Evolutionary conservation across 2,113 vertebrate species (phyloP).

Genomic region (Sturnus vulgaris): DNA sequence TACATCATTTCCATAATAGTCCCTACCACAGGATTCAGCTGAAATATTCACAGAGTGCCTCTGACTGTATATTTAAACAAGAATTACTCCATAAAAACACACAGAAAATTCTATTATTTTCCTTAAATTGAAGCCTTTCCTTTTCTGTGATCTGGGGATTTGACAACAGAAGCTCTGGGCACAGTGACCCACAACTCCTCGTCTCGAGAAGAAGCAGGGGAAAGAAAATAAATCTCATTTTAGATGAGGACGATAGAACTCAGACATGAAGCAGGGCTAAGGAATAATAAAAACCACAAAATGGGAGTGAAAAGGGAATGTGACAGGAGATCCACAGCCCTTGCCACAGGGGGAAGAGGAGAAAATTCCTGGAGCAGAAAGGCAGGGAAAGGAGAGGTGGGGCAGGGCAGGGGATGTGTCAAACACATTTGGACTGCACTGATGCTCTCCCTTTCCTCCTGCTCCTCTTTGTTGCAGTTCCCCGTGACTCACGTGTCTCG

Average conservation of each 20-base stretch:
- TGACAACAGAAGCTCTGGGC: neutral
- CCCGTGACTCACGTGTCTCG: accelerated
- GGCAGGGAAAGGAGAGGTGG: neutral
- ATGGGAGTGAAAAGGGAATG: neutral
- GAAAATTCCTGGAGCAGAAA: neutral
- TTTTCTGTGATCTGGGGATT: neutral
- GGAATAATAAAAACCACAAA: neutral
- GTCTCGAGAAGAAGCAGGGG: accelerated
- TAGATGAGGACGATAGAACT: neutral
- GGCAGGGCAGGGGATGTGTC: neutral
- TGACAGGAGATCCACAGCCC: neutral
- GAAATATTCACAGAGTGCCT: neutral
- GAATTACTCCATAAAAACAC: neutral
- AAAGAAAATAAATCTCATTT: neutral
- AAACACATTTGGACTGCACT: neutral
- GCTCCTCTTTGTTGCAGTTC: neutral
- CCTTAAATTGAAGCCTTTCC: neutral
- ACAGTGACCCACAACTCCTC: neutral
- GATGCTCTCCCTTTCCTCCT: accelerated
- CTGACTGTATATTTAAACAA: neutral
- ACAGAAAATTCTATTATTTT: neutral
- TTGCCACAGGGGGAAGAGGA: neutral
- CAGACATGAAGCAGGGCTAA: neutral
- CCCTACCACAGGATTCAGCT: neutral
- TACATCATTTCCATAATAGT: neutral